Base-by-base conservation (phyloP, 2,888 invertebrate species). In the Ypsolopha scabrella region DNA sequence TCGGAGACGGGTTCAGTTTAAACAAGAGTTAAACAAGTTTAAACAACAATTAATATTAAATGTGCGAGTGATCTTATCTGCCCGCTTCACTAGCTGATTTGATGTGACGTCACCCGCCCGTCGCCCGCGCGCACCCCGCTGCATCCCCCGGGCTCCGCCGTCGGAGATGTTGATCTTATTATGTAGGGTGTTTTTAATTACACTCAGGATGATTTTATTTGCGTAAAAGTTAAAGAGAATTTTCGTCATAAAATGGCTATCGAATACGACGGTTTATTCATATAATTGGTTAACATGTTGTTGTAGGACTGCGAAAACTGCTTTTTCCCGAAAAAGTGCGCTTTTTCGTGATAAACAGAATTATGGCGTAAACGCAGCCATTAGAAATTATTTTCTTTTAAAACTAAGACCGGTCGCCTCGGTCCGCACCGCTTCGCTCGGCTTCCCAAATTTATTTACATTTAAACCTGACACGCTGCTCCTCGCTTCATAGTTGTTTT, bases 11-110 rank as follows among this genome's bases (percentile, higher is more conserved):
- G 37, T 55, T 59, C 83, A 83, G 75, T 49, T 41, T 41, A 49
- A 41, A 49, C 49, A 39, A 39, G 10, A 68, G 72, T 81, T 75
- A 82, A 83, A 24, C 24, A 24, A 24, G 75, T 39, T 39, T 39
- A 39, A 39, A 39, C 39, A 39, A 39, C 39, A 68, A 72, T 82
- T 75, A 82, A 83, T 82, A 72, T 80, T 85, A 77, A 75, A 77
- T 69, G 60, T 66, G 68, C 65, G 68, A 68, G 67, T 79, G 77
- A 80, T 77, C 75, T 75, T 68, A 73, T 60, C 60, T 55, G 33
- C 43, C 10, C 13, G 24, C 24, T 24, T 24, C 24, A 24, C 24
- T 24, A 41, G 41, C 46, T 35, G 38, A 10, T 33, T 38, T 13
- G 34, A 35, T 43, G 65, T 64, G 65, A n/a, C n/a, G n/a, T 64